Percentiles rank a stretch among this genome's conserved stretches.
Conservation (phyloP, 2,888 invertebrate species). For the Byasa hedistus region DNA sequence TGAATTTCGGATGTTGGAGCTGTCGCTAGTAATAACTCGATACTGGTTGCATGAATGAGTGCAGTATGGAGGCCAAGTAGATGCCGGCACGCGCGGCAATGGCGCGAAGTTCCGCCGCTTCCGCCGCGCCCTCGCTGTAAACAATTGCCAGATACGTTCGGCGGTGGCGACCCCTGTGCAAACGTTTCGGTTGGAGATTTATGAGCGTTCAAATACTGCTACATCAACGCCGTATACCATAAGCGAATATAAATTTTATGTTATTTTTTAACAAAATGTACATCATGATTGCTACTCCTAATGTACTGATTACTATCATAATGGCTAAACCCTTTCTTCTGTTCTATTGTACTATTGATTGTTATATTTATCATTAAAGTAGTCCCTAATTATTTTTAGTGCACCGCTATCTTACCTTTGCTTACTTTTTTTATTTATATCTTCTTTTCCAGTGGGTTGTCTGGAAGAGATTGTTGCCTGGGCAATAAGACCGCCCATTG, state of each 20-base stretch:
- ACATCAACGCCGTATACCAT: not conserved
- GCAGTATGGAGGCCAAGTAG: slow-evolving; percentile 61
- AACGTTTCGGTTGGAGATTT: slow-evolving; percentile 15
- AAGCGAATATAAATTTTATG: not conserved
- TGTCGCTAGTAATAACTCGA: slow-evolving; percentile 1
- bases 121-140: slow-evolving; percentile 70
- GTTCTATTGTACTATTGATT: too few species aligned
- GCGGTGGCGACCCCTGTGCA: slow-evolving; percentile 21
- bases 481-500: too few species aligned
- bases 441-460: too few species aligned
- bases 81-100: slow-evolving; percentile 57
- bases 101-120: slow-evolving; percentile 74
- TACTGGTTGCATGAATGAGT: slow-evolving; percentile 57
- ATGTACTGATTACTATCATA: too few species aligned
- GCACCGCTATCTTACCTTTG: too few species aligned
- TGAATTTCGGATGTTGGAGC: not conserved
- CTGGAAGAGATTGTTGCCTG: too few species aligned
- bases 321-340: too few species aligned
- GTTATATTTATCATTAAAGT: too few species aligned
- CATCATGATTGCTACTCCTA: too few species aligned
- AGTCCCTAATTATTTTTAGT: too few species aligned
- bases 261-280: not conserved
- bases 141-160: slow-evolving; percentile 63
- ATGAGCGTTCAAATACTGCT: not conserved
- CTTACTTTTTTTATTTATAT: too few species aligned